These are phyloP conservation scores for Heteronetta atricapilla DNA, from an alignment of 2,113 vertebrate genomes.

Conservation along the genomic window DNA sequence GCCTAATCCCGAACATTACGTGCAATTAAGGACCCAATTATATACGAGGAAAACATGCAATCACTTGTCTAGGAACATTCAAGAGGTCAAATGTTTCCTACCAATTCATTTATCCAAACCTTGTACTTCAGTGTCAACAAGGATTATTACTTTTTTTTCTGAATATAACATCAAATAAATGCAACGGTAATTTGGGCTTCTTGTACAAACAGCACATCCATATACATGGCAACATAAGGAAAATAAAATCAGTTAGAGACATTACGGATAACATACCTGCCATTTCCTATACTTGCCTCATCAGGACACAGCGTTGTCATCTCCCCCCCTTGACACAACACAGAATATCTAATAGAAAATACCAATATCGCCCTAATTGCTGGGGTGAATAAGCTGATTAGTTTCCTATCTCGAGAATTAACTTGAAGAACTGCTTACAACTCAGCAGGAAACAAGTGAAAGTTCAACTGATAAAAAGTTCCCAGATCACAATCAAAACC, in stretches of 20 bases:
- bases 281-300: background rate
- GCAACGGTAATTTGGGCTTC: background rate
- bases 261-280: accelerated
- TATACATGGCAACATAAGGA: background rate
- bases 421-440: slow-evolving; percentile 16
- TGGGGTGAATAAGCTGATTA: background rate
- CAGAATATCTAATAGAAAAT: background rate
- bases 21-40: background rate
- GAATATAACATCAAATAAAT: background rate
- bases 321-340: background rate
- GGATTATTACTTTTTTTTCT: background rate
- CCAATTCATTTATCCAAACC: background rate
- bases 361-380: background rate
- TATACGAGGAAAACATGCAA: background rate
- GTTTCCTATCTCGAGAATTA: background rate
- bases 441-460: slow-evolving; percentile 17
- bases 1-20: background rate
- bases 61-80: background rate
- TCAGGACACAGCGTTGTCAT: background rate
- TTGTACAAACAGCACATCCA: background rate
- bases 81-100: background rate
- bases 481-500: slow-evolving; percentile 14
- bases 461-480: slow-evolving; percentile 59
- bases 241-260: background rate
- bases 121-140: background rate